These are phyloP conservation scores for Matsumurasca onukii DNA, from an alignment of 1,140 invertebrate genomes.

Conservation along the genomic window DNA sequence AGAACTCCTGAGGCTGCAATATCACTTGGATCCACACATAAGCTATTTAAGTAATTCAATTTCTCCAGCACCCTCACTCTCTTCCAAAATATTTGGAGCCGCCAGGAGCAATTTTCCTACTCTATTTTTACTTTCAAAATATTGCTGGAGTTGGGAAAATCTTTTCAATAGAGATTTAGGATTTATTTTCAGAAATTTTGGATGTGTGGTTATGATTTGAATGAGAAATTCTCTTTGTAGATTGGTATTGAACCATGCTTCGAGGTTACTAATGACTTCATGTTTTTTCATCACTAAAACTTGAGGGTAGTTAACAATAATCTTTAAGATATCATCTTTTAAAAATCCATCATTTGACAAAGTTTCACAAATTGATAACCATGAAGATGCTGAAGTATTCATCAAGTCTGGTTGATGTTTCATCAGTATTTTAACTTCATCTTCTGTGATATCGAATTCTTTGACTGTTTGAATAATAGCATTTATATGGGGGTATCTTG, in stretches of 20 bases:
- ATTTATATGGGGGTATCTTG: neutral
- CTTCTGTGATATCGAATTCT: neutral
- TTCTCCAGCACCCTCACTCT: neutral
- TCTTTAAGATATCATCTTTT: neutral
- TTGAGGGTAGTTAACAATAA: no score
- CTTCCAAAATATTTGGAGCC: neutral
- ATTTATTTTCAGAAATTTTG: neutral
- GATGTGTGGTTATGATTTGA: neutral
- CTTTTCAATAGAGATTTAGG: neutral
- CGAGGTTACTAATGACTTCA: neutral
- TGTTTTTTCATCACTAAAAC: neutral
- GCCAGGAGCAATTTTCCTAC: neutral
- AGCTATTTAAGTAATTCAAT: slow-evolving; percentile 1
- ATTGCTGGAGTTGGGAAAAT: neutral
- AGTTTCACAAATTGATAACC: neutral
- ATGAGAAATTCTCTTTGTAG: neutral
- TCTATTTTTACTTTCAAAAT: slow-evolving; percentile 8
- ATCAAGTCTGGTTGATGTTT: neutral
- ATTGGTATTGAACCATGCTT: neutral
- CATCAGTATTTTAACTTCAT: neutral
- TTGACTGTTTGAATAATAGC: neutral
- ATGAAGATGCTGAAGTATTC: neutral
- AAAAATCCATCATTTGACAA: neutral
- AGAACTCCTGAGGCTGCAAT: neutral
- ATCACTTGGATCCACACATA: neutral